Conservation (phyloP, 1,140 invertebrate species). For the Magallana ariakensis region DNA sequence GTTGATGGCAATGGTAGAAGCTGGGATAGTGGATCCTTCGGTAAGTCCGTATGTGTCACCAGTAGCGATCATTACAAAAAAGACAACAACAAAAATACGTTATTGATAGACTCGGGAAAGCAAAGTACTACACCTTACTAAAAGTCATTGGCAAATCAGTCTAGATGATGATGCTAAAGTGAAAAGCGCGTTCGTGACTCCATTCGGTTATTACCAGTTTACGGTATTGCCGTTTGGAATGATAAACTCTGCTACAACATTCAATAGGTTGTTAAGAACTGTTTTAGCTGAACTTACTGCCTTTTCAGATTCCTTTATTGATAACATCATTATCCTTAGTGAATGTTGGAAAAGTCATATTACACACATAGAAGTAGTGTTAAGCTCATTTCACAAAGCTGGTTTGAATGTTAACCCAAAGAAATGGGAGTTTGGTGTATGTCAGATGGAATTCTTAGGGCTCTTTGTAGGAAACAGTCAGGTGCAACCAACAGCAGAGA, state of each 20-base stretch:
- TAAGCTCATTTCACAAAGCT: constrained; percentile 37
- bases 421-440: constrained; percentile 58
- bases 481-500: constrained; percentile 70
- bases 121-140: constrained; percentile 79
- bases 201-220: constrained; percentile 58
- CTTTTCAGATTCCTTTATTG: constrained; percentile 45
- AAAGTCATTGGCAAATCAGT: constrained; percentile 81
- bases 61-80: too few relatives aligned
- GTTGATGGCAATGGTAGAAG: constrained; percentile 72
- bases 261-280: constrained; percentile 67
- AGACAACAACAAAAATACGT: too few relatives aligned
- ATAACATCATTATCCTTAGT: constrained; percentile 55
- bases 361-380: constrained; percentile 37
- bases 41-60: too few relatives aligned
- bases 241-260: constrained; percentile 65
- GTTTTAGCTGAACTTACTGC: constrained; percentile 57
- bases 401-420: constrained; percentile 54
- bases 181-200: constrained; percentile 60
- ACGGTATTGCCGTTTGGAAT: constrained; percentile 69
- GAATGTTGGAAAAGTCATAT: constrained; percentile 54
- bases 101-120: constrained; percentile 46
- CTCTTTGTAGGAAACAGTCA: constrained; percentile 62
- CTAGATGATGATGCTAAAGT: constrained; percentile 58
- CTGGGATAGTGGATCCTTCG: constrained; percentile 77
- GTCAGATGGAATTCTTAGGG: constrained; percentile 56